phyloP scores from a whole-genome alignment of 2,797 vertebrate species.

The Coranthus polyacanthus region DNA sequence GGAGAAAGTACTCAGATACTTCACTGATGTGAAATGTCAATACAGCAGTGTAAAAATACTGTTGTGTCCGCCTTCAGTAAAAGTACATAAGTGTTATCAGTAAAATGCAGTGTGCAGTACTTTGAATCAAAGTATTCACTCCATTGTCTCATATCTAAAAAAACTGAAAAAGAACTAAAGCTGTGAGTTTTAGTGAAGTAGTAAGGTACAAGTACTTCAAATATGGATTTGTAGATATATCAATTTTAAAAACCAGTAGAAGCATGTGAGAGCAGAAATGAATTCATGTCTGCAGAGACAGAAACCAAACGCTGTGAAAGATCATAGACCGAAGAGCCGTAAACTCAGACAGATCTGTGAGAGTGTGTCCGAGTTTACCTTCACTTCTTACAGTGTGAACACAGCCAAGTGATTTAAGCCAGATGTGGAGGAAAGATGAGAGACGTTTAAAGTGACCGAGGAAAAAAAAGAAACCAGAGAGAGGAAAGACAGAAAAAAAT shows the following conservation, averaged over 20 bases:
- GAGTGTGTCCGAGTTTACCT: not conserved
- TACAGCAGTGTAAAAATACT: too few species aligned
- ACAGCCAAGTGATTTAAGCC: slow-evolving; percentile 46
- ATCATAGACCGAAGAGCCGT: not conserved
- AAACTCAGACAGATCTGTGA: not conserved
- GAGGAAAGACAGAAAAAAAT: slow-evolving; percentile 5
- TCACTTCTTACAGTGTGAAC: slow-evolving; percentile 38
- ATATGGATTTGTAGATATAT: too few species aligned
- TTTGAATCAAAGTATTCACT: too few species aligned
- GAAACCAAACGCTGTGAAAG: slow-evolving; percentile 29
- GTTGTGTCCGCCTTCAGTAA: too few species aligned
- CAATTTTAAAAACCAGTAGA: not conserved
- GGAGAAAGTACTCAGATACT: too few species aligned
- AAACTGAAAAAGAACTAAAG: too few species aligned
- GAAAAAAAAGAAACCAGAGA: not conserved
- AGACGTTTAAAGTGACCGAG: slow-evolving; percentile 33
- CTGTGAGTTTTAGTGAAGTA: too few species aligned
- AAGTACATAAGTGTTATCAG: too few species aligned
- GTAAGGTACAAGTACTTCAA: too few species aligned
- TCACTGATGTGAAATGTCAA: too few species aligned
- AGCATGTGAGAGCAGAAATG: slow-evolving; percentile 8
- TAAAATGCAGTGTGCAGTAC: too few species aligned
- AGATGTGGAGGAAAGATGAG: slow-evolving; percentile 66
- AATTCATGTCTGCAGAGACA: slow-evolving; percentile 5
- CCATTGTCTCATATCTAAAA: too few species aligned